phyloP scores from a whole-genome alignment of 2,113 vertebrate species.

The Ceyx cyanopectus region DNA sequence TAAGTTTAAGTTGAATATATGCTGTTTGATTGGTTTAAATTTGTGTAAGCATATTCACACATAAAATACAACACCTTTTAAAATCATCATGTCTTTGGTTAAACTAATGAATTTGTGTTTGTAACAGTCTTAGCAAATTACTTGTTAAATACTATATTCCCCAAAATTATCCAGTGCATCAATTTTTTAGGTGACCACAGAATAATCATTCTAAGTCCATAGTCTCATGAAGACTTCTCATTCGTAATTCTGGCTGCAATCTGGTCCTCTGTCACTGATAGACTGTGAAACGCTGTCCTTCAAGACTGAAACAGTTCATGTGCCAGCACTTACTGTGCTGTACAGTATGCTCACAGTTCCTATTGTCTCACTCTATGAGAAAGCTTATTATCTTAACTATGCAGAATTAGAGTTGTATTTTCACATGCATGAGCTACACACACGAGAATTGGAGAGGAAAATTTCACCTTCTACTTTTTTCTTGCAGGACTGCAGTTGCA shows the following conservation, averaged over 20 bases:
- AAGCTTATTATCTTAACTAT: constrained; percentile 57
- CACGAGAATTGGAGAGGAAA: background rate
- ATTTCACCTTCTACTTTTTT: constrained; percentile 18
- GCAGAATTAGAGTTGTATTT: constrained; percentile 27
- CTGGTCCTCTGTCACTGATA: constrained; percentile 60
- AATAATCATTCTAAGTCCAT: background rate
- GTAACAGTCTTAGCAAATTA: background rate
- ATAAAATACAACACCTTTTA: background rate
- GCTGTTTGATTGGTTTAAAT: background rate
- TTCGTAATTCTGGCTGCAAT: constrained; percentile 57
- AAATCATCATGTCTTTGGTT: background rate
- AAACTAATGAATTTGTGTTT: background rate
- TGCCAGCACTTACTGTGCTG: constrained; percentile 65
- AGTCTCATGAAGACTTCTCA: constrained; percentile 20
- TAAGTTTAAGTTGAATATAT: background rate
- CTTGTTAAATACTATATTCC: background rate
- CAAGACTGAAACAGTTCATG: constrained; percentile 53
- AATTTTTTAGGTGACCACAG: background rate
- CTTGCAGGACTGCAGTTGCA: background rate
- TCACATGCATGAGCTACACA: constrained; percentile 3
- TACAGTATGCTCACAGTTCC: constrained; percentile 51
- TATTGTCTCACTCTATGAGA: constrained; percentile 62
- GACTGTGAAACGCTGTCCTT: constrained; percentile 50
- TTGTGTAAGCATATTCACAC: background rate
- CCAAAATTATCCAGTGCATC: background rate